Base-by-base conservation (phyloP, 2,113 vertebrate genomes). In the Xiphophorus couchianus region DNA sequence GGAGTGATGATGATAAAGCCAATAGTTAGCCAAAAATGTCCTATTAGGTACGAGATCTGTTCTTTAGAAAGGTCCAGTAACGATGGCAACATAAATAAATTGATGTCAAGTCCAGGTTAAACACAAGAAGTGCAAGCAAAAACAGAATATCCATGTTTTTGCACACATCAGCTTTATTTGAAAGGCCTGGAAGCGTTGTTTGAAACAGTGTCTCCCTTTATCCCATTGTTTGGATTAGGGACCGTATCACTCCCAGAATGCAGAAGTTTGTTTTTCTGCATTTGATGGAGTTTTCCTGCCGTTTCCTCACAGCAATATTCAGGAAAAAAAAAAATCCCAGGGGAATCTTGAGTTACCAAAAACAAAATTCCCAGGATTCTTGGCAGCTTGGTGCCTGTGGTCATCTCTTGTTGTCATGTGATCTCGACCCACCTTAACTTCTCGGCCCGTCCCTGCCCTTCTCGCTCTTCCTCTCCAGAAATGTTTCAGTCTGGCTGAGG, bases 281-380 rank as follows among this genome's bases (percentile, higher is more conserved):
- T 37, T 77, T 77, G 80, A 13, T 12, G 9, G 33, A 27, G 25
- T 80, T 87, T 89, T 88, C 83, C 85, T 83, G 81, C 37, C 74
- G 68, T 81, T 65, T 77, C 76, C 82, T 80, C 33, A 22, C 62
- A 19, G n/a, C 72, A 33, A 44, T 76, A 82, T 93, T 92, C 89
- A 72, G 76, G 87, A 78, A 51, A 87, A 91, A 85, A 86, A 80
- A 62, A 89, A 91, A 86, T 93, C 92, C 90, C 89, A 81, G 30
- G 74, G 86, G 86, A 84, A 64, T 84, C 76, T 81, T 84, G 39
- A 76, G 69, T 87, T 86, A 71, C 84, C 78, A 84, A 82, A 92
- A 90, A 89, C 84, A 69, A 90, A 89, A 93, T 94, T 91, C 91
- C 69, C 83, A 48, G 78, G 64, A 93, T 94, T 94, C 84, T 87